Evolutionary conservation across 2,797 vertebrate species (phyloP).

Genomic region (Rhinophrynus dorsalis): DNA sequence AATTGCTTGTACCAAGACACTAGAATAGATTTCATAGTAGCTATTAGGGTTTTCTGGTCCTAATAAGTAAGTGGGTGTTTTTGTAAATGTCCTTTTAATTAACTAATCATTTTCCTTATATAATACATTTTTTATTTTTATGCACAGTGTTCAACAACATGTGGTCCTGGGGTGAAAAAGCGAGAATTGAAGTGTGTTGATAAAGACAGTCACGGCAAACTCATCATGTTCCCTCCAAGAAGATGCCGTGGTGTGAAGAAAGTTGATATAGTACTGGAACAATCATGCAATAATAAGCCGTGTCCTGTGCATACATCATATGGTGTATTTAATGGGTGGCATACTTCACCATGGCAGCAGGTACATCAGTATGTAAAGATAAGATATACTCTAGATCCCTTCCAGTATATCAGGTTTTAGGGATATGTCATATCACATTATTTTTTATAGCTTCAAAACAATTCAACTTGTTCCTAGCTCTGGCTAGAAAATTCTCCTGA

Average conservation of each 20-base stretch:
- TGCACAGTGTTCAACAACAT: constrained; percentile 82
- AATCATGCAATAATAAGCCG: constrained; percentile 73
- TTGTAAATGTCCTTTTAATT: no score
- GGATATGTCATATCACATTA: no score
- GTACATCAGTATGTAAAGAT: no score
- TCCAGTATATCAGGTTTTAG: no score
- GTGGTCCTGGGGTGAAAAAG: constrained; percentile 79
- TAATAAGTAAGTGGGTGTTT: no score
- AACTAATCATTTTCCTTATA: no score
- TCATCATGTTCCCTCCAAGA: constrained; percentile 78
- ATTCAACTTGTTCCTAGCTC: background rate
- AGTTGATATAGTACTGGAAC: constrained; percentile 77
- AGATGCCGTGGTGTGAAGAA: constrained; percentile 87
- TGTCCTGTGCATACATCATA: constrained; percentile 67
- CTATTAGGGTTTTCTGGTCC: no score
- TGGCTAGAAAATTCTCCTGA: background rate
- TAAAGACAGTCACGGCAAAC: constrained; percentile 75
- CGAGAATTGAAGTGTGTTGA: constrained; percentile 87
- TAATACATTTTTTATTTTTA: no score
- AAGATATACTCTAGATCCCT: no score
- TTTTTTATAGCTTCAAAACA: no score
- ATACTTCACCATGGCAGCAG: constrained; percentile 92
- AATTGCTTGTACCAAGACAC: no score
- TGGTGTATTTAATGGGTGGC: constrained; percentile 77
- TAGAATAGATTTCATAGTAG: no score